Percentiles rank a stretch among this genome's conserved stretches.
Evolutionary conservation across 2,888 invertebrate genomes (phyloP).

Genomic region (Microctonus aethiopoides): DNA sequence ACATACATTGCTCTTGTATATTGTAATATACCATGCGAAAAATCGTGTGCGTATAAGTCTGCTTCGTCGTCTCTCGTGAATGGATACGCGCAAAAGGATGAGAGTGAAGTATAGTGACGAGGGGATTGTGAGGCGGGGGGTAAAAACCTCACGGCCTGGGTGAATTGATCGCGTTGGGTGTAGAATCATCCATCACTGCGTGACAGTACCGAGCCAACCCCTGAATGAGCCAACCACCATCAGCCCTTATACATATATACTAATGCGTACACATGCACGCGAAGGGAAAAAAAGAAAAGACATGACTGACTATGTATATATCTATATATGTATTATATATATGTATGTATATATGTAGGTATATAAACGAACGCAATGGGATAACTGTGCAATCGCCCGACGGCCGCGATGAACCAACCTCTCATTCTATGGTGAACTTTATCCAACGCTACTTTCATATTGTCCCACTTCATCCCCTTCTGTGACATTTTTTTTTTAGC

Average conservation of each 20-base stretch:
- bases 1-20: not conserved
- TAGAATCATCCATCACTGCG: conserved; percentile 66
- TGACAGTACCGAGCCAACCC: conserved; percentile 62
- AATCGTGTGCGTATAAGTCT: not conserved
- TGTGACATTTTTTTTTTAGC: conserved; percentile 36
- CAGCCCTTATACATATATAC: conserved; percentile 27
- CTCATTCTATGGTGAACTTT: conserved; percentile 32
- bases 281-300: conserved; percentile 18
- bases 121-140: conserved; percentile 1
- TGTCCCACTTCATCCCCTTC: conserved; percentile 5
- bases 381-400: conserved; percentile 37
- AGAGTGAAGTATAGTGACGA: conserved; percentile 3
- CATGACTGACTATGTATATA: too few relatives aligned
- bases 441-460: conserved; percentile 2
- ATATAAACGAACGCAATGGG: conserved; percentile 28
- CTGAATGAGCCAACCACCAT: conserved; percentile 53
- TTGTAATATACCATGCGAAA: not conserved
- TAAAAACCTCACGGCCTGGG: conserved; percentile 22
- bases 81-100: conserved; percentile 12
- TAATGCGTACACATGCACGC: conserved; percentile 29
- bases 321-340: too few relatives aligned
- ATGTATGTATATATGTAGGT: too few relatives aligned
- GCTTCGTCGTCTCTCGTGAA: not conserved
- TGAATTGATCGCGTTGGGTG: conserved; percentile 59
- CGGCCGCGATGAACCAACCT: conserved; percentile 57